Conservation (phyloP, 2,888 invertebrate genomes). For the Pollenia griseotomentosa region DNA sequence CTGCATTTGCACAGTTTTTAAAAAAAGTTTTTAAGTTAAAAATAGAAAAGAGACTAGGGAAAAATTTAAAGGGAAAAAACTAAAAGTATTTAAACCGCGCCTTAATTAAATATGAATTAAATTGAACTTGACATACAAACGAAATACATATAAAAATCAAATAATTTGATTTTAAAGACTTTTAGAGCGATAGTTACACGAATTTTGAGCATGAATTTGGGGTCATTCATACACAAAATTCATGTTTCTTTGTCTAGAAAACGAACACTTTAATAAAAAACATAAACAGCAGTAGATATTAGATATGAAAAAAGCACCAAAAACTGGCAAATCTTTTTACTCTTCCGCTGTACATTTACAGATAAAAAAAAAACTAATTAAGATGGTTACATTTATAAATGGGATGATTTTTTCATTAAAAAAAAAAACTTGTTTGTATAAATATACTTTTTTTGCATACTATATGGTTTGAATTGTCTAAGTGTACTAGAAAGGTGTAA, state of each 20-base stretch:
- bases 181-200: background rate
- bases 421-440: conserved; percentile 18
- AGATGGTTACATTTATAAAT: conserved; percentile 50
- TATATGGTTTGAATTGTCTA: background rate
- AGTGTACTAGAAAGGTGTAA: background rate
- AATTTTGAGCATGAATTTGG: conserved; percentile 14
- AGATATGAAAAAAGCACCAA: background rate
- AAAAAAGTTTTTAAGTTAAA: background rate
- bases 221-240: conserved; percentile 23
- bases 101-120: conserved; percentile 70
- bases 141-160: conserved; percentile 25
- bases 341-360: background rate
- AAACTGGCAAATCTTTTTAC: background rate
- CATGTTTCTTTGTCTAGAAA: background rate
- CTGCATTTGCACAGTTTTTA: background rate
- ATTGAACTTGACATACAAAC: conserved; percentile 73
- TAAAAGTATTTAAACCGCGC: conserved; percentile 41
- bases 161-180: conserved; percentile 38
- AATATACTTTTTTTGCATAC: background rate
- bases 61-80: background rate
- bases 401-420: conserved; percentile 5
- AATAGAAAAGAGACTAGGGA: background rate
- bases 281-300: background rate
- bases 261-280: background rate
- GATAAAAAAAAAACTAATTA: background rate